Percentiles rank a stretch among this genome's conserved stretches.
Evolutionary conservation across 92 coral and sea anemone species (phyloP).

Genomic region (Zoanthus gigantus): DNA sequence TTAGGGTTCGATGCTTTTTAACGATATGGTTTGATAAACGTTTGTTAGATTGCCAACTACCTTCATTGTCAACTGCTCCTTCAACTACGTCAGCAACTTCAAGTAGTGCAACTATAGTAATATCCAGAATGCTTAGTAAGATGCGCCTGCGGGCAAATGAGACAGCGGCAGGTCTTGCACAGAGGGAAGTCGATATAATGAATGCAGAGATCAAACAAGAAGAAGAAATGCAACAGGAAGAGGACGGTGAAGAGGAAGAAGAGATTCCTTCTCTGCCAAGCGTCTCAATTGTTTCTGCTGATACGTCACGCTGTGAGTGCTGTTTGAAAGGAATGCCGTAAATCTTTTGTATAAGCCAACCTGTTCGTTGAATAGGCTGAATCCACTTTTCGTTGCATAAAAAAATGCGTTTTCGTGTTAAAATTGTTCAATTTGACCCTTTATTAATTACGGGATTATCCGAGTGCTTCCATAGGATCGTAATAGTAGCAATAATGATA

Average conservation of each 20-base stretch:
- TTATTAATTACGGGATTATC: too few relatives aligned
- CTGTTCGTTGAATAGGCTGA: too few relatives aligned
- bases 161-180: background rate
- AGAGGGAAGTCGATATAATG: background rate
- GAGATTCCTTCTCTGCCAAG: constrained; percentile 16
- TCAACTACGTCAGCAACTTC: constrained; percentile 22
- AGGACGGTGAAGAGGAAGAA: background rate
- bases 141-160: constrained; percentile 24
- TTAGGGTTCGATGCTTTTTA: background rate
- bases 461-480: too few relatives aligned
- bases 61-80: constrained; percentile 8
- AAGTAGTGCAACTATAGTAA: constrained; percentile 13
- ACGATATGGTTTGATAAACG: background rate
- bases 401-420: too few relatives aligned
- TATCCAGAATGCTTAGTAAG: constrained; percentile 49
- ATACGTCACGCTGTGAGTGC: constrained; percentile 8
- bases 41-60: background rate
- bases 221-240: constrained; percentile 1
- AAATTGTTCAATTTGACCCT: too few relatives aligned
- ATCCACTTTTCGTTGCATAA: too few relatives aligned
- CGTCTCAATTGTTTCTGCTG: constrained; percentile 31
- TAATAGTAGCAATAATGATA: too few relatives aligned
- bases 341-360: too few relatives aligned
- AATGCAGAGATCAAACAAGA: background rate
- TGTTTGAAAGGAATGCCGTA: background rate